Percentiles rank a stretch among this genome's conserved stretches.
These are phyloP conservation scores for Patella ulyssiponensis DNA, from an alignment of 2,888 invertebrate species.

Conservation along the genomic window DNA sequence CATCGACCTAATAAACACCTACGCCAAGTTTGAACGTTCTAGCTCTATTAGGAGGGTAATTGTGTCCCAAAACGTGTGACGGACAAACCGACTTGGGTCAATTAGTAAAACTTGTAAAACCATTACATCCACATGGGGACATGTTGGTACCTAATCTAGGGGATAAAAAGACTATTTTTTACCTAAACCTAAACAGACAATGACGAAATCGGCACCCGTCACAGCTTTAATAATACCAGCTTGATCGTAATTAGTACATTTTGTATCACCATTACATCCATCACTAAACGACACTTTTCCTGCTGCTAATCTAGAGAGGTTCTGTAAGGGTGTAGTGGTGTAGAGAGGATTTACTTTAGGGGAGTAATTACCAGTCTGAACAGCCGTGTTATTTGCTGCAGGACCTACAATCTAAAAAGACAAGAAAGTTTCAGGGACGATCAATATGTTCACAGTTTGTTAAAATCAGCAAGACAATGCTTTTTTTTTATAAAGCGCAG, in stretches of 20 bases:
- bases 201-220: conserved; percentile 45
- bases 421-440: not conserved
- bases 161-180: not conserved
- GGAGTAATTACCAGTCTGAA: conserved; percentile 60
- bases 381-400: conserved; percentile 55
- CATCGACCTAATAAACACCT: too few relatives aligned
- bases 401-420: conserved; percentile 63
- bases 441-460: too few relatives aligned
- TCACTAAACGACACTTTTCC: conserved; percentile 34
- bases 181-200: conserved; percentile 62
- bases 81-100: too few relatives aligned
- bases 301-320: conserved; percentile 45
- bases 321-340: conserved; percentile 51
- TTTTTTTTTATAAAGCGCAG: too few relatives aligned
- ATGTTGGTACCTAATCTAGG: too few relatives aligned
- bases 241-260: conserved; percentile 50
- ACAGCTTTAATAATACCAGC: conserved; percentile 43
- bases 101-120: too few relatives aligned
- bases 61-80: too few relatives aligned
- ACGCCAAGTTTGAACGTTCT: too few relatives aligned
- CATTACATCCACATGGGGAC: too few relatives aligned
- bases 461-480: too few relatives aligned
- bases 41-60: too few relatives aligned
- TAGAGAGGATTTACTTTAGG: conserved; percentile 47
- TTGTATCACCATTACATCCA: conserved; percentile 52